Base-by-base conservation (phyloP, 2,113 vertebrate genomes). In the Dolichallabes microphthalmus region DNA sequence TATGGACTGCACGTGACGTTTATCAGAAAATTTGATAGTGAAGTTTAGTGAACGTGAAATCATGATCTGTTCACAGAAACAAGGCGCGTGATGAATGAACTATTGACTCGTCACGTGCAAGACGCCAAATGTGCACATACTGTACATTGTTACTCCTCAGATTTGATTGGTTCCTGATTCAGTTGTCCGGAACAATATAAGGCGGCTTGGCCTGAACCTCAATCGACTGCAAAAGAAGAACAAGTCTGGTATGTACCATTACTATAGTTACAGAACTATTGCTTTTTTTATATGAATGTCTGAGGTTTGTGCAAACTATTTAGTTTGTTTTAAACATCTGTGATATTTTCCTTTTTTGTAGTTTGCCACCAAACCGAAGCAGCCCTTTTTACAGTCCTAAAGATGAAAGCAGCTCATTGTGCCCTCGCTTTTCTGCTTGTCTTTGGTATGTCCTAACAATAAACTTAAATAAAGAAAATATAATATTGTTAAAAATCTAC, bases 361-460 rank as follows among this genome's bases (percentile, higher is more conserved):
- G 50, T 50, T 75, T 14, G 1, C 73, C 73, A 53, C 25, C 73
- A 76, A 55, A 27, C 25, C 2, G 4, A n/a, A n/a, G 7, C 17
- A 68, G 39, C 0, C 52, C 76, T 83, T 7, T 5, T 53, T 0
- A 30, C 55, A 83, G 71, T 57, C 27, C 11, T 52, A 45, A 86
- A 83, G 32, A 86, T 82, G 80, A 90, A 88, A 86, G 76, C 69
- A 69, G 35, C 82, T 27, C 60, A 88, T 60, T n/a, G 81, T 7
- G 39, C 82, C 55, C 10, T 85, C 61, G 80, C 87, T 73, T 80
- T 82, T 68, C 68, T 91, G 53, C 78, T 91, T 30, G 77, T 87
- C 84, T 85, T 57, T 78, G 85, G 85, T 86, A 83, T 82, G 85
- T 64, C 45, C 2, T 2, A 14, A 75, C 15, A 22, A 27, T n/a